Conservation (phyloP, 2,113 vertebrate species). For the Pachycephala philippinensis region DNA sequence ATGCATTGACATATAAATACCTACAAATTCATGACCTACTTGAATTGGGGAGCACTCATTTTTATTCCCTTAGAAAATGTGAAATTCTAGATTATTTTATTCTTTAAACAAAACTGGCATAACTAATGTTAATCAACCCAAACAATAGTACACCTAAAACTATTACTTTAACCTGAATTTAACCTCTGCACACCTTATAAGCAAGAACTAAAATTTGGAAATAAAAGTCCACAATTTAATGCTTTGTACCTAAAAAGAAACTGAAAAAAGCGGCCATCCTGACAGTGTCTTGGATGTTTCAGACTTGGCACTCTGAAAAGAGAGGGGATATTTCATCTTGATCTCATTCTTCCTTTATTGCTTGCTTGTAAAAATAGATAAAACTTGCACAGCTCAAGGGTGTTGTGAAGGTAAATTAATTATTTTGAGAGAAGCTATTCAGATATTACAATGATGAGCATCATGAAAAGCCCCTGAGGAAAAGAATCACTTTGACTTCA, state of each 20-base stretch:
- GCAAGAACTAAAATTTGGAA: background rate
- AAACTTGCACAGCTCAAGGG: conserved; percentile 12
- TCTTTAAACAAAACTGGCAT: background rate
- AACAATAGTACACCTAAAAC: background rate
- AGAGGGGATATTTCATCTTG: background rate
- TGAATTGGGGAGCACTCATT: background rate
- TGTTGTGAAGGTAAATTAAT: conserved; percentile 35
- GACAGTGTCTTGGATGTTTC: background rate
- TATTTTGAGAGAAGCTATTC: conserved; percentile 22
- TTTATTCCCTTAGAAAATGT: background rate
- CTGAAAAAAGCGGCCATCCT: background rate
- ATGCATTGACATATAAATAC: background rate
- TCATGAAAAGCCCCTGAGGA: background rate
- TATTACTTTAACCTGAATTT: background rate
- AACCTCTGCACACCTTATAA: background rate
- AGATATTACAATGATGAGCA: background rate
- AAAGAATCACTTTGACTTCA: conserved; percentile 22
- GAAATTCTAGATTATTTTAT: background rate
- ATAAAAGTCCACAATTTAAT: background rate
- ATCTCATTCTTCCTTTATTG: background rate
- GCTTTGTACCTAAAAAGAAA: background rate
- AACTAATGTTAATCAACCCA: background rate
- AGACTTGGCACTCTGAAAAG: background rate
- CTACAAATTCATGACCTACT: background rate
- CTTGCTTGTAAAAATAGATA: background rate